Evolutionary conservation across 2,113 vertebrate species (phyloP).

Genomic region (Micromys minutus): DNA sequence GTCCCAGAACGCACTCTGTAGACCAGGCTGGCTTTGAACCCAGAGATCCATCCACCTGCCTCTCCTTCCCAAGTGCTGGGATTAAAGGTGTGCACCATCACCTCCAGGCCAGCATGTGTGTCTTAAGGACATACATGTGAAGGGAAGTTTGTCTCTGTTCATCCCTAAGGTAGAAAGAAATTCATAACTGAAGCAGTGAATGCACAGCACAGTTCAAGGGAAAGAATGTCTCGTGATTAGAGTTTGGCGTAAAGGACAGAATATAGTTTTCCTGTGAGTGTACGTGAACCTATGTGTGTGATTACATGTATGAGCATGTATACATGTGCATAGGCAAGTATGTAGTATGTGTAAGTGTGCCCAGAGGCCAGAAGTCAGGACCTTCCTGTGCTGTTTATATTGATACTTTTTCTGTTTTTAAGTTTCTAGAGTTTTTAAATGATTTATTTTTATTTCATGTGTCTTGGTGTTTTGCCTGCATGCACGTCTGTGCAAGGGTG

Average conservation of each 20-base stretch:
- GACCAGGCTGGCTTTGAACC: not conserved
- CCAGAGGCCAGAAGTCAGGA: not conserved
- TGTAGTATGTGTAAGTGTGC: not conserved
- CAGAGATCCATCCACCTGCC: too few relatives aligned
- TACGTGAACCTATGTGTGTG: not conserved
- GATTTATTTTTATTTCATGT: not conserved
- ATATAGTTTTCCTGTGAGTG: not conserved
- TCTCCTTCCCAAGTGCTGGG: not conserved
- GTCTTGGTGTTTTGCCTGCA: too few relatives aligned
- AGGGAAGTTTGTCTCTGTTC: not conserved
- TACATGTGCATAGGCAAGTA: not conserved
- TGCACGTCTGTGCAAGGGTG: too few relatives aligned
- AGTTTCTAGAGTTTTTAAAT: not conserved
- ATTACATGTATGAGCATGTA: not conserved
- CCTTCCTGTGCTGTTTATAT: not conserved
- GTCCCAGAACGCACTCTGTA: not conserved
- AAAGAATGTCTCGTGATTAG: not conserved
- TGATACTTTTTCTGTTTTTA: not conserved
- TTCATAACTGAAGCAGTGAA: not conserved
- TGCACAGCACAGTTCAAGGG: too few relatives aligned
- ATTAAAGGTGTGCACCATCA: not conserved
- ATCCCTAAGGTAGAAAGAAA: accelerated
- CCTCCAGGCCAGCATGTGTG: not conserved
- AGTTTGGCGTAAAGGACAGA: not conserved
- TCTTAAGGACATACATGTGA: not conserved